Percentiles rank a stretch among this genome's conserved stretches.
These are phyloP conservation scores for Opisthocomus hoazin DNA, from an alignment of 2,113 vertebrate species.

Conservation along the genomic window DNA sequence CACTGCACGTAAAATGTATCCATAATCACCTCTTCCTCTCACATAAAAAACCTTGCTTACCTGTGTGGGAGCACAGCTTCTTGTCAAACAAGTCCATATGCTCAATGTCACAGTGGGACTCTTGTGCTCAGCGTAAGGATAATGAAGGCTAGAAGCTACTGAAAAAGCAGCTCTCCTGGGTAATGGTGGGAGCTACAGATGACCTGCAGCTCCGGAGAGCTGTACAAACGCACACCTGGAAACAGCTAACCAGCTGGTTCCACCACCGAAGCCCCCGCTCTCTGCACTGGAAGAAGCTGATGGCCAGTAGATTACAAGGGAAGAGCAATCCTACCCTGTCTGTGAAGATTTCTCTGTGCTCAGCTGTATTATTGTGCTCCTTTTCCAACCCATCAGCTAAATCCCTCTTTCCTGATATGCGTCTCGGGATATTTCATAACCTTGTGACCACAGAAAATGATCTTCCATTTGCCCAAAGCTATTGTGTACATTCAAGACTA, in stretches of 20 bases:
- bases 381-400: not conserved
- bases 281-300: not conserved
- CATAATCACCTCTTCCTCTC: not conserved
- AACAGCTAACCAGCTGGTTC: not conserved
- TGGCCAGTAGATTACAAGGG: not conserved
- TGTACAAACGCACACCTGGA: not conserved
- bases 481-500: not conserved
- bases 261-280: not conserved
- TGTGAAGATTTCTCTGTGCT: not conserved
- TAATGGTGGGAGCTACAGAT: not conserved
- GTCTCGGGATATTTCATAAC: not conserved
- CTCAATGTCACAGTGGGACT: not conserved
- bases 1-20: not conserved
- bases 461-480: not conserved
- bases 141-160: not conserved
- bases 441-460: not conserved
- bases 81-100: not conserved
- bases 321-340: not conserved
- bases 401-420: not conserved
- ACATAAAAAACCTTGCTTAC: not conserved
- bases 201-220: not conserved
- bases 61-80: not conserved
- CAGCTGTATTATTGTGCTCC: not conserved
- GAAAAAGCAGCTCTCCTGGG: not conserved
- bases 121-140: not conserved